These are phyloP conservation scores for Heliconius sara DNA, from an alignment of 2,888 invertebrate genomes.

Conservation along the genomic window DNA sequence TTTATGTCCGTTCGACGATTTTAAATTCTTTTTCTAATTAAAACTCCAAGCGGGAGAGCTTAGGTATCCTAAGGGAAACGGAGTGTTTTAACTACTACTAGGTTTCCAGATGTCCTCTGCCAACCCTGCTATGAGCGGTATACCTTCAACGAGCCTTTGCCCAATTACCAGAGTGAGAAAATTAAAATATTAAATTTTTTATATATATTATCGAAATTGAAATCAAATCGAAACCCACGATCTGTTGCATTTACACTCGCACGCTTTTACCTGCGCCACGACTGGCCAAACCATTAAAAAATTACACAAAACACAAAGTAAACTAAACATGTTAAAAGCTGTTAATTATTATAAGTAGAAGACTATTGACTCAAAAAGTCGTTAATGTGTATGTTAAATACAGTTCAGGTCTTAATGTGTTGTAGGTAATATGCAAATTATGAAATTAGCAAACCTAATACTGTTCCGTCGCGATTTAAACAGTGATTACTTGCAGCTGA, in stretches of 20 bases:
- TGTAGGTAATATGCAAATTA: slow-evolving; percentile 49
- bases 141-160: background rate
- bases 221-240: background rate
- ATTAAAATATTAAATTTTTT: background rate
- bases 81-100: too few relatives aligned
- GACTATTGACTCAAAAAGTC: slow-evolving; percentile 30
- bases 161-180: background rate
- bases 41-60: too few relatives aligned
- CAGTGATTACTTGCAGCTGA: slow-evolving; percentile 54
- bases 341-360: slow-evolving; percentile 11
- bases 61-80: too few relatives aligned
- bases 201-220: background rate
- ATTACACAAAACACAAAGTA: background rate
- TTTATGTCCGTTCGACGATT: too few relatives aligned
- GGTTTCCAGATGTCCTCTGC: too few relatives aligned
- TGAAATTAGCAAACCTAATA: slow-evolving; percentile 54
- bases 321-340: background rate
- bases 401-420: slow-evolving; percentile 41
- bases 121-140: background rate
- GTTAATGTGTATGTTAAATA: slow-evolving; percentile 42
- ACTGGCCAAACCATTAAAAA: too few relatives aligned
- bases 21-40: too few relatives aligned
- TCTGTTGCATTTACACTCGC: background rate
- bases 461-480: slow-evolving; percentile 51
- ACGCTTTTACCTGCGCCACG: too few relatives aligned